Conservation (phyloP, 2,888 invertebrate species). For the Dorcus hopei region DNA sequence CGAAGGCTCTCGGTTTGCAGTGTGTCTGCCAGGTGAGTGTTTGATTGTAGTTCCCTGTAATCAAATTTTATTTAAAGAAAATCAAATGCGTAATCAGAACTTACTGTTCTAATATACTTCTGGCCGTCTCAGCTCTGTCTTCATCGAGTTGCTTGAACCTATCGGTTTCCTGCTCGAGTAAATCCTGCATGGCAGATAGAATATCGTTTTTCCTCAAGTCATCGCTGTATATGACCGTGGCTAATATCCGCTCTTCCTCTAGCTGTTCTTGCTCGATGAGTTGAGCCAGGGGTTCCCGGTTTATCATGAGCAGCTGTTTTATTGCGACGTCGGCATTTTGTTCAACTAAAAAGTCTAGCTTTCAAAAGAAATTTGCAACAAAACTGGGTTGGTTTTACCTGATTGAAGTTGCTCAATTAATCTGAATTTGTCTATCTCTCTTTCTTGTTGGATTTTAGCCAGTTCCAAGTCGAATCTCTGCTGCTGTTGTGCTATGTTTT, state of each 20-base stretch:
- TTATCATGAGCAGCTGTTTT: slow-evolving; percentile 61
- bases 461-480: slow-evolving; percentile 64
- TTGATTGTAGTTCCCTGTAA: slow-evolving; percentile 59
- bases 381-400: slow-evolving; percentile 38
- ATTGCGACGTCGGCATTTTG: slow-evolving; percentile 65
- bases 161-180: slow-evolving; percentile 64
- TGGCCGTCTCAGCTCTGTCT: slow-evolving; percentile 53
- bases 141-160: slow-evolving; percentile 64
- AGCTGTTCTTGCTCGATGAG: slow-evolving; percentile 64
- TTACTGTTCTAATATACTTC: slow-evolving; percentile 63
- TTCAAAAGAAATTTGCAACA: neutral
- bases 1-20: slow-evolving; percentile 62
- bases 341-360: slow-evolving; percentile 52
- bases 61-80: neutral
- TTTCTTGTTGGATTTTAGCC: slow-evolving; percentile 64
- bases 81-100: slow-evolving; percentile 1
- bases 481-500: slow-evolving; percentile 61
- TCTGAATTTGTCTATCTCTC: slow-evolving; percentile 60
- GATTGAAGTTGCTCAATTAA: slow-evolving; percentile 61
- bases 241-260: slow-evolving; percentile 65
- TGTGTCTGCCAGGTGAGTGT: slow-evolving; percentile 58
- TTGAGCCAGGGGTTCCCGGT: slow-evolving; percentile 61
- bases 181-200: slow-evolving; percentile 66
- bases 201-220: slow-evolving; percentile 65
- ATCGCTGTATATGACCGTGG: slow-evolving; percentile 57